Evolutionary conservation across 2,888 invertebrate genomes (phyloP), one percentile per base, ranked within the genome.

Genomic region (Apomyelois bistriatella): DNA sequence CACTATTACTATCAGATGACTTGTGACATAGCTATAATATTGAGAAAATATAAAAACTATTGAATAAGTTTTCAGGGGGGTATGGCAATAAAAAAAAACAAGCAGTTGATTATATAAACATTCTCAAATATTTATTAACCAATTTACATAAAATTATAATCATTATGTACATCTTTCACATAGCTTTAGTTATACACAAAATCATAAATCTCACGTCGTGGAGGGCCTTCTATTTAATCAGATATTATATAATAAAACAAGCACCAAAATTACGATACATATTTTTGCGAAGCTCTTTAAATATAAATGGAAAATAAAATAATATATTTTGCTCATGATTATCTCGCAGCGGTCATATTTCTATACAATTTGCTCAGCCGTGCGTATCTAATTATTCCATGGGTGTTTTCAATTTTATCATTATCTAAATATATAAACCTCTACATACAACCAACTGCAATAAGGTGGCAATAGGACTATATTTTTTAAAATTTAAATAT

Each of bases 101-200:
- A 60, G 41, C 50, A 54, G 53, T 72, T 82, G 89, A 88, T 89
- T 89, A 90, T 89, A 90, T 90, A 90, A 90, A 90, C 90, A 90
- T 90, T 90, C 76, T 90, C 89, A 90, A 87, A 90, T 90, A 90
- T 90, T 90, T 90, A 90, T 87, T 89, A 89, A 90, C 89, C 90
- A 90, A 88, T 89, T 89, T 90, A 90, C 89, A 90, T 89, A 89
- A 89, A 88, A 86, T 82, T 81, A 82, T 85, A 82, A 75, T 79
- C 71, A 76, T 86, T 89, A 89, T 89, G 81, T 89, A 89, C 89
- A 90, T 84, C 81, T 87, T 80, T 87, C 84, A 78, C 82, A 82
- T 87, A 87, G 87, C 82, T 86, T 83, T 81, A 85, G 81, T 81
- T 83, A 81, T 81, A 87, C 79, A 85, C 79, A 82, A 82, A 86